Conservation (phyloP, 2,888 invertebrate genomes). For the Petrophora chlorosata region DNA sequence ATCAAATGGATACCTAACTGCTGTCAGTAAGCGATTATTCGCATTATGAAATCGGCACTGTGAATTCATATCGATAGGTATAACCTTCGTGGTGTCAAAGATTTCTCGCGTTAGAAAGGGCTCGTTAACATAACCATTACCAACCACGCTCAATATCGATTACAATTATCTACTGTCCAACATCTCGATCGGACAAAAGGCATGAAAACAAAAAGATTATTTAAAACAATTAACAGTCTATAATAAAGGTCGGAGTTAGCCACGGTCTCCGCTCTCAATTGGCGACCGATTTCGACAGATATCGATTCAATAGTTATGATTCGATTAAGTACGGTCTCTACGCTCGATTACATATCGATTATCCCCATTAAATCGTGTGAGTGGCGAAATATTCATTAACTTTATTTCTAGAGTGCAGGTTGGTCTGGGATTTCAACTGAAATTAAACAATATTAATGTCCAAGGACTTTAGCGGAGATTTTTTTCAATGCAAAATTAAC, state of each 20-base stretch:
- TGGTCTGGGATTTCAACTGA: background rate
- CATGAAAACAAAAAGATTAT: constrained; percentile 15
- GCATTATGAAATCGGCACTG: background rate
- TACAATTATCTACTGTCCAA: constrained; percentile 10
- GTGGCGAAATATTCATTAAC: constrained; percentile 18
- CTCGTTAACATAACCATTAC: constrained; percentile 13
- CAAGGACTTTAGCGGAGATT: constrained; percentile 1
- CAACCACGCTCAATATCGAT: constrained; percentile 14
- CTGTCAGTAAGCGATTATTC: too few relatives aligned
- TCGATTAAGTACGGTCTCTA: constrained; percentile 20
- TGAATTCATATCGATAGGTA: constrained; percentile 1
- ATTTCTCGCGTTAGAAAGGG: constrained; percentile 18
- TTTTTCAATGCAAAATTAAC: background rate
- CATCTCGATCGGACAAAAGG: constrained; percentile 12
- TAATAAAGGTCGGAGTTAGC: constrained; percentile 23
- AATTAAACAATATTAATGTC: background rate
- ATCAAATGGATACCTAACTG: too few relatives aligned
- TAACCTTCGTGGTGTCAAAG: constrained; percentile 10
- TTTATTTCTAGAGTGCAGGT: constrained; percentile 9
- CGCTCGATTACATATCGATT: constrained; percentile 21
- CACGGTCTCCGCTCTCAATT: constrained; percentile 24
- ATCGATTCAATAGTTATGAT: constrained; percentile 24
- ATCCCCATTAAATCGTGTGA: constrained; percentile 16
- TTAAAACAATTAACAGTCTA: constrained; percentile 14
- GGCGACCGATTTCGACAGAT: constrained; percentile 24